Conservation (phyloP, 2,113 vertebrate species). For the Antennarius striatus region DNA sequence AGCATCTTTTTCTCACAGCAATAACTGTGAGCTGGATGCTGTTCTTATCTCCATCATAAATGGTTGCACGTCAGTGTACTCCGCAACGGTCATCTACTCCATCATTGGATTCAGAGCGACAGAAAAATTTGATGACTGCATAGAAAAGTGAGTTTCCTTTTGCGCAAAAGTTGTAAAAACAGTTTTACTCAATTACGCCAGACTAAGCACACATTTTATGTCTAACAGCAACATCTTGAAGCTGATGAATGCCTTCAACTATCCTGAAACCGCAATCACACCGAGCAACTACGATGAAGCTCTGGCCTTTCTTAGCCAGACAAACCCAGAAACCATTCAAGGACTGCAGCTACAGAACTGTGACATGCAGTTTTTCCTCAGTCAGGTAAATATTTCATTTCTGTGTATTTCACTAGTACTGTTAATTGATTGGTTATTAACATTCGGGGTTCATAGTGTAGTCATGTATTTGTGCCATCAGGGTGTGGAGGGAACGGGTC, state of each 20-base stretch:
- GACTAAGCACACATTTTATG: neutral
- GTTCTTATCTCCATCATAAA: slow-evolving; percentile 92
- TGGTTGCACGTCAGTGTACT: slow-evolving; percentile 91
- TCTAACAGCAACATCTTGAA: slow-evolving; percentile 73
- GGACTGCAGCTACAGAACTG: slow-evolving; percentile 62
- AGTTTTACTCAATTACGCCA: rapidly evolving
- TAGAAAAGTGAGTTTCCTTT: slow-evolving; percentile 49
- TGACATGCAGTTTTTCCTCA: slow-evolving; percentile 70
- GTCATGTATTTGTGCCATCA: slow-evolving; percentile 47
- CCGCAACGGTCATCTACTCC: slow-evolving; percentile 93
- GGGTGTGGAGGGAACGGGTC: slow-evolving; percentile 94
- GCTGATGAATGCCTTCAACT: slow-evolving; percentile 71
- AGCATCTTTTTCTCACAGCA: slow-evolving; percentile 73
- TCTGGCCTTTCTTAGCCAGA: slow-evolving; percentile 60
- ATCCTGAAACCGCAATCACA: slow-evolving; percentile 70
- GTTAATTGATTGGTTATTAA: neutral
- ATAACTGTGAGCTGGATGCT: slow-evolving; percentile 93
- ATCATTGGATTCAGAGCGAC: slow-evolving; percentile 97
- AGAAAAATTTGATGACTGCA: slow-evolving; percentile 85
- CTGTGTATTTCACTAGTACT: neutral
- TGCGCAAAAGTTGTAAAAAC: rapidly evolving
- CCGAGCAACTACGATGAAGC: slow-evolving; percentile 59
- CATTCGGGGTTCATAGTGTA: too few species aligned
- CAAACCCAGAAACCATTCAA: slow-evolving; percentile 56
- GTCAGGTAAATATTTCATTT: slow-evolving; percentile 61